phyloP scores from a whole-genome alignment of 2,797 vertebrate species.

The Novumbra hubbsi region DNA sequence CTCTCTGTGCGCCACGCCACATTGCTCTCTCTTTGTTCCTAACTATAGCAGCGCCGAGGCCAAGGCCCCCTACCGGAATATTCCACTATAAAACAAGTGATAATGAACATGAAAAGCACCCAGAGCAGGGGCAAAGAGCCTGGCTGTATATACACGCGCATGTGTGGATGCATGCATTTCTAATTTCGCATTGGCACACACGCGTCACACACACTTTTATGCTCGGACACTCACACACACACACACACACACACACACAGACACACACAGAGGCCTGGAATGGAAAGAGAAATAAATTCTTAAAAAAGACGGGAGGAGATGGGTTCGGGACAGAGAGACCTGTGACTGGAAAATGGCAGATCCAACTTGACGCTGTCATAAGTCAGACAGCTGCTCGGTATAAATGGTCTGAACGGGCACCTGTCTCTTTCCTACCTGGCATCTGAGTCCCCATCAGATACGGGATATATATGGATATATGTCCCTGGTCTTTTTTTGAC shows the following conservation, averaged over 20 bases:
- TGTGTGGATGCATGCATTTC: no score
- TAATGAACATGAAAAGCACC: conserved; percentile 73
- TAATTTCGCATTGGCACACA: conserved; percentile 34
- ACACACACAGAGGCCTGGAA: conserved; percentile 36
- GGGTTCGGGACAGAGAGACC: conserved; percentile 45
- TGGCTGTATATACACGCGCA: no score
- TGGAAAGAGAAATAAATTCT: conserved; percentile 16
- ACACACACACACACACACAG: conserved; percentile 49
- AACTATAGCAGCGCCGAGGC: conserved; percentile 72
- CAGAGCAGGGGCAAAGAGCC: conserved; percentile 34
- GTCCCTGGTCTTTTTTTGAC: no score
- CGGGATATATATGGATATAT: no score
- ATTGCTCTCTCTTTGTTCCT: conserved; percentile 74
- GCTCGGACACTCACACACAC: neutral
- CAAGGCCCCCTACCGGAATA: conserved; percentile 74
- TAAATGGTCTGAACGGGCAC: conserved; percentile 59
- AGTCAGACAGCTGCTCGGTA: conserved; percentile 64
- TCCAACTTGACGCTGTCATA: conserved; percentile 70
- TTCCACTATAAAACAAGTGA: conserved; percentile 77
- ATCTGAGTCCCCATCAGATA: conserved; percentile 56
- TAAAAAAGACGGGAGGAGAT: conserved; percentile 60
- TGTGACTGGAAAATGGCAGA: conserved; percentile 74
- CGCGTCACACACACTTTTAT: conserved; percentile 27
- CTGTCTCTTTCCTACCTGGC: conserved; percentile 68
- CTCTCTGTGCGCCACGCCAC: conserved; percentile 58